Evolutionary conservation across 2,797 vertebrate genomes (phyloP).

Genomic region (Geotrypetes seraphini): DNA sequence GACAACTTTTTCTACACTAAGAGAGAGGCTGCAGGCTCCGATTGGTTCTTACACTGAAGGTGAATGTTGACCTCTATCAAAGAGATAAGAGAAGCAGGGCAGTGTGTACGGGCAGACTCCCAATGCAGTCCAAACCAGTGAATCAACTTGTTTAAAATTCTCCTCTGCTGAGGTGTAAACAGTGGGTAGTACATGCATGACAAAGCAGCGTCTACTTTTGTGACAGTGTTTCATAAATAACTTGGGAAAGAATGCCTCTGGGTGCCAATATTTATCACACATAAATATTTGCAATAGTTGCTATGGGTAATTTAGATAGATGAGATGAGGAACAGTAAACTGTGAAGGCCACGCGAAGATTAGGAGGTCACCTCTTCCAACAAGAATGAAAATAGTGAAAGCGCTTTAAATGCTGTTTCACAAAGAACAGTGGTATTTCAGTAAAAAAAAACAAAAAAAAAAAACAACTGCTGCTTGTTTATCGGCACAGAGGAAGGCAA

Average conservation of each 20-base stretch:
- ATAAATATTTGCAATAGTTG: slow-evolving; percentile 75
- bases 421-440: too few relatives aligned
- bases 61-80: slow-evolving; percentile 39
- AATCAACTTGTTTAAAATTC: slow-evolving; percentile 57
- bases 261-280: slow-evolving; percentile 49
- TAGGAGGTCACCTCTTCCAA: slow-evolving; percentile 58
- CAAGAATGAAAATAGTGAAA: slow-evolving; percentile 38
- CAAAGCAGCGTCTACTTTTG: slow-evolving; percentile 59
- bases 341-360: slow-evolving; percentile 48
- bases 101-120: slow-evolving; percentile 55
- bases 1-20: slow-evolving; percentile 4
- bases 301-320: slow-evolving; percentile 56
- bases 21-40: slow-evolving; percentile 10
- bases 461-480: too few relatives aligned
- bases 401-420: too few relatives aligned
- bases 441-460: too few relatives aligned
- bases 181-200: slow-evolving; percentile 48
- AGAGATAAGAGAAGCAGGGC: slow-evolving; percentile 46
- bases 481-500: too few relatives aligned
- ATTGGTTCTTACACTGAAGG: slow-evolving; percentile 11
- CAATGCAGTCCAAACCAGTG: slow-evolving; percentile 44
- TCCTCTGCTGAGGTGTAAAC: slow-evolving; percentile 50
- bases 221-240: slow-evolving; percentile 45
- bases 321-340: slow-evolving; percentile 56
- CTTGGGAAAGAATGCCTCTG: slow-evolving; percentile 35